phyloP scores from a whole-genome alignment of 1,140 invertebrate species.

The Cryptotermes secundus region DNA sequence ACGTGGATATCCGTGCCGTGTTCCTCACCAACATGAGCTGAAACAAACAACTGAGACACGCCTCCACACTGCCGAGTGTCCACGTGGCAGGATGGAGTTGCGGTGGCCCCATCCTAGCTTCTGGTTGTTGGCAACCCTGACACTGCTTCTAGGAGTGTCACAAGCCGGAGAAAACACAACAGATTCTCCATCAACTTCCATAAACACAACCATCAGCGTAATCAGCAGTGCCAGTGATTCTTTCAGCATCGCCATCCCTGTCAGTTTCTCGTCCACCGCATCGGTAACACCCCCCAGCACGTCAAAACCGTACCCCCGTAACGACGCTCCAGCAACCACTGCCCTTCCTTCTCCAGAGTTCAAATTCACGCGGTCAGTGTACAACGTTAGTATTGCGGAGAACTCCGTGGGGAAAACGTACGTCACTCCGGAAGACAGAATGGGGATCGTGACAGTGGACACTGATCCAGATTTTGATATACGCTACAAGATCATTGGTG shows the following conservation, averaged over 20 bases:
- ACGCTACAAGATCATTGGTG: constrained; percentile 77
- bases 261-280: not conserved
- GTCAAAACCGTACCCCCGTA: not conserved
- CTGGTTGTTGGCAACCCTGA: not conserved
- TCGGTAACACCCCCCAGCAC: not conserved
- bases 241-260: constrained; percentile 18
- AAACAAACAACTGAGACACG: not conserved
- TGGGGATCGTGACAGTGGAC: constrained; percentile 65
- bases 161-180: constrained; percentile 24
- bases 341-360: constrained; percentile 44
- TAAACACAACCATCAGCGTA: constrained; percentile 25
- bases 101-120: not conserved
- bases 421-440: constrained; percentile 61
- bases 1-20: not conserved
- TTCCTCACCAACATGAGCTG: not conserved
- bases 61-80: not conserved
- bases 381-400: constrained; percentile 91
- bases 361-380: constrained; percentile 70
- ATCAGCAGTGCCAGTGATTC: constrained; percentile 30
- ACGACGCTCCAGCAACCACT: constrained; percentile 28
- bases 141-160: not conserved
- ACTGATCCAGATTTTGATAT: constrained; percentile 52
- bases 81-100: not conserved
- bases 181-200: constrained; percentile 24
- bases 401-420: constrained; percentile 87